Percentiles rank a stretch among this genome's conserved stretches.
These are phyloP conservation scores for Cryptophagus acutangulus DNA, from an alignment of 2,888 invertebrate genomes.

Conservation along the genomic window DNA sequence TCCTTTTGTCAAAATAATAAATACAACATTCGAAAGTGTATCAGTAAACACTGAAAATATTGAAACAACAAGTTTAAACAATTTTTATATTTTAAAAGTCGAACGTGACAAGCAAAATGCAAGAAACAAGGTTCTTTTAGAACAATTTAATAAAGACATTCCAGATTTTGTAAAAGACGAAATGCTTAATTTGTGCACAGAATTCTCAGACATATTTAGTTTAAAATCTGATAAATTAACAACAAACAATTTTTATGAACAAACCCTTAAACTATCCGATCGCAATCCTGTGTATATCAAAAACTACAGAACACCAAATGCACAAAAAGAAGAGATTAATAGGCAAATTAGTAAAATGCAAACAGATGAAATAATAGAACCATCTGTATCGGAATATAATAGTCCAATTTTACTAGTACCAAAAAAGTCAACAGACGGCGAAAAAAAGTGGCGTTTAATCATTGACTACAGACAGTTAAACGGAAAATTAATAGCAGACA, in stretches of 20 bases:
- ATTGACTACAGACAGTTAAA: slow-evolving; percentile 22
- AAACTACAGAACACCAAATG: slow-evolving; percentile 24
- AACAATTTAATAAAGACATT: slow-evolving; percentile 5
- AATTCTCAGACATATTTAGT: slow-evolving; percentile 21
- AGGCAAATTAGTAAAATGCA: slow-evolving; percentile 20
- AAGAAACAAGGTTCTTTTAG: neutral
- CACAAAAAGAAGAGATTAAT: slow-evolving; percentile 22
- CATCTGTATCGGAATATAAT: slow-evolving; percentile 21
- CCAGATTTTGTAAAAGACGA: slow-evolving; percentile 7
- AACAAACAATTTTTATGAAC: slow-evolving; percentile 27
- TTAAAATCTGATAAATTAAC: slow-evolving; percentile 20
- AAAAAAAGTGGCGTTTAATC: slow-evolving; percentile 19
- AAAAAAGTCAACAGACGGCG: slow-evolving; percentile 16
- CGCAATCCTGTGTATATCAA: slow-evolving; percentile 22
- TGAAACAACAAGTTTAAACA: neutral
- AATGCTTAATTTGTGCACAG: slow-evolving; percentile 11
- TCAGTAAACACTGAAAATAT: slow-evolving; percentile 1
- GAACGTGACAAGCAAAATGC: neutral
- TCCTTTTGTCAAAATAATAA: slow-evolving; percentile 13
- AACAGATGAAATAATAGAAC: slow-evolving; percentile 19
- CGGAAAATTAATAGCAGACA: slow-evolving; percentile 18
- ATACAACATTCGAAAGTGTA: slow-evolving; percentile 6
- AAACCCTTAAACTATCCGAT: slow-evolving; percentile 20
- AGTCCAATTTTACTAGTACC: slow-evolving; percentile 27
- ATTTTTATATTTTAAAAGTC: neutral